A percentile compares a stretch with the other conserved stretches of the same genome.
Evolutionary conservation across 2,797 vertebrate species (phyloP).

Genomic region (Octomys mimax): DNA sequence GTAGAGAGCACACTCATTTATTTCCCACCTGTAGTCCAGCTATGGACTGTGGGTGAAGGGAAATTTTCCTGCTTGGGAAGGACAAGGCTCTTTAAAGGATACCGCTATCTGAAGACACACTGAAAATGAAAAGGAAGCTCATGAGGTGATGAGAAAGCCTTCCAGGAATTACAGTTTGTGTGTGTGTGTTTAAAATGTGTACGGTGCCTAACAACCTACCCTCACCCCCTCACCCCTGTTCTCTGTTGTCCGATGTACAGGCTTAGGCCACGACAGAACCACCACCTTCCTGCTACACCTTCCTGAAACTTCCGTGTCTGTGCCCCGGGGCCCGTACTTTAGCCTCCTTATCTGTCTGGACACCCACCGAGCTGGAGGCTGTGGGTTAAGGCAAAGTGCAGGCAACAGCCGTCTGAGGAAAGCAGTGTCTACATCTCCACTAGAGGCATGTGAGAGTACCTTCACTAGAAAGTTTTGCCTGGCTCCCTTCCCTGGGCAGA

Average conservation of each 20-base stretch:
- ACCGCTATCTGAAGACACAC: not conserved
- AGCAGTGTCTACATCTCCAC: not conserved
- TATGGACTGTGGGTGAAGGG: conserved; percentile 29
- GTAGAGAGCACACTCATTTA: conserved; percentile 35
- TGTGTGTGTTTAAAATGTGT: not conserved
- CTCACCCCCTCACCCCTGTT: not conserved
- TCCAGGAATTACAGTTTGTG: not conserved
- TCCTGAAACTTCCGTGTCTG: not conserved
- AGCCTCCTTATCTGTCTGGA: not conserved
- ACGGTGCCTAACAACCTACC: not conserved
- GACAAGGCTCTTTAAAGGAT: not conserved
- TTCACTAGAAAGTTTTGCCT: not conserved
- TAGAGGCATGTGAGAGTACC: not conserved
- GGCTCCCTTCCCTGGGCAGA: not conserved
- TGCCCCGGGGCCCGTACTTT: not conserved
- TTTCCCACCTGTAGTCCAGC: conserved; percentile 20
- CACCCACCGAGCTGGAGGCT: not conserved
- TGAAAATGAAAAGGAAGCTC: conserved; percentile 40
- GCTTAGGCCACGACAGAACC: not conserved
- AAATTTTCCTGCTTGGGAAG: conserved; percentile 41
- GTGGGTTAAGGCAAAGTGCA: not conserved
- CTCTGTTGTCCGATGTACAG: too few relatives aligned
- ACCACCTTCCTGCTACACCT: not conserved
- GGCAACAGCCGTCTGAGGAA: not conserved
- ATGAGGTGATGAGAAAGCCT: not conserved